Evolutionary conservation across 2,888 invertebrate genomes (phyloP), one percentile per base, ranked within the genome.

Genomic region (Amphipoea lucens): DNA sequence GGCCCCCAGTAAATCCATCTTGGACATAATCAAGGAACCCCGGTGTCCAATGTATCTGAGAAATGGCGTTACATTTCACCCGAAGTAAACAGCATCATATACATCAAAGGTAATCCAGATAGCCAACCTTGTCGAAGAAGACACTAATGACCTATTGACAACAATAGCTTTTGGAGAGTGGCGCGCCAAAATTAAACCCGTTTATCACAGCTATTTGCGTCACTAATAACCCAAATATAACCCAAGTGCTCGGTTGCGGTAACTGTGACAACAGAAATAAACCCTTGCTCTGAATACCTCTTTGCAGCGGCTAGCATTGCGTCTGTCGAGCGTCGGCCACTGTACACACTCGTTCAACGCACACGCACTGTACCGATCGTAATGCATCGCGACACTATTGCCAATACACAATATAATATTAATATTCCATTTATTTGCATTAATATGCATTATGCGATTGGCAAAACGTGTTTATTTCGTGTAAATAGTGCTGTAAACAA

Each of bases 261-360:
- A 94, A 95, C 94, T 94, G 94, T 95, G 95, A 95, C 96, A 94
- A 93, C 96, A 92, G 91, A 96, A 96, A 96, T 96, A 96, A 94
- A 95, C 95, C 93, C 92, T 93, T 93, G 96, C 92, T 92, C 96
- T 92, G 92, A 96, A 96, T 96, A 96, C 93, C 94, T 90, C 90
- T 90, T 92, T 94, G 94, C 94, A 92, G 82, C 78, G 83, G 78
- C 86, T 89, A 87, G 84, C 74, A 88, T 86, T 92, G 90, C 92
- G 94, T 94, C 93, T 94, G 90, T 91, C 91, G 92, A 92, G 86
- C 93, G 90, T 92, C 91, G 91, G 83, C 70, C 54, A 57, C n/a
- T 29, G 20, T 48, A 68, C 75, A 54, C 79, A 84, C 78, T 36
- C 60, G 60, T n/a, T 73, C 70, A 42, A 42, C 74, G 54, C 82